Base-by-base conservation (phyloP, 2,888 invertebrate species). In the Andrena trimmerana region DNA sequence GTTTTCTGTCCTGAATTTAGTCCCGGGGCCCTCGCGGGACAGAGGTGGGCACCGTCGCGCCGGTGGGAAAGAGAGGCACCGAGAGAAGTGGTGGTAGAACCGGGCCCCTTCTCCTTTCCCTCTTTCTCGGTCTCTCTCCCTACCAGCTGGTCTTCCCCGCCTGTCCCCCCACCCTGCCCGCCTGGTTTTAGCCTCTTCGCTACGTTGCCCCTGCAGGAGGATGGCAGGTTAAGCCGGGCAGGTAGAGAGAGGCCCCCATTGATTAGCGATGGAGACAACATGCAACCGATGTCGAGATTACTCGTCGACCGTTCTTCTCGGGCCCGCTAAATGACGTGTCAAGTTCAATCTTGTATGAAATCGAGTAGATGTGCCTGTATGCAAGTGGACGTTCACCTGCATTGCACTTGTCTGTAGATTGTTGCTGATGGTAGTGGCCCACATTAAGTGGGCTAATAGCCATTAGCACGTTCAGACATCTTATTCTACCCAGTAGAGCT, bases 1-100 rank as follows among this genome's bases (percentile, higher is more conserved):
- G 86, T 78, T 90, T 90, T 91, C 90, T 90, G 91, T 89, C 91
- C 91, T 91, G 91, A 90, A 92, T 92, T 89, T 90, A 90, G 83
- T 83, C 88, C 82, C 81, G 83, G 75, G 73, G 77, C 67, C 70
- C 50, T 16, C 67, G 60, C 29, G 54, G 1, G 31, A 72, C 36
- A 33, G 48, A 20, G 68, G 77, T 29, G 4, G 60, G 60, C 20
- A 52, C 16, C 13, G 27, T 27, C 13, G 48, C 52, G 27, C 33
- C 24, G 29, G 3, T 24, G 60, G 24, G 68, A 81, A 24, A 20
- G 69, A 72, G 68, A 62, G 33, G 27, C 31, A 16, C 24, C 10
- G 70, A 20, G 24, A 16, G 10, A n/a, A n/a, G 72, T 50, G 83
- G 70, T 42, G 74, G 81, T n/a, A 77, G 57, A 67, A 66, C 48